Percentiles rank a stretch among this genome's conserved stretches.
phyloP scores from a whole-genome alignment of 2,888 invertebrate species.

The Osmoderma eremita region DNA sequence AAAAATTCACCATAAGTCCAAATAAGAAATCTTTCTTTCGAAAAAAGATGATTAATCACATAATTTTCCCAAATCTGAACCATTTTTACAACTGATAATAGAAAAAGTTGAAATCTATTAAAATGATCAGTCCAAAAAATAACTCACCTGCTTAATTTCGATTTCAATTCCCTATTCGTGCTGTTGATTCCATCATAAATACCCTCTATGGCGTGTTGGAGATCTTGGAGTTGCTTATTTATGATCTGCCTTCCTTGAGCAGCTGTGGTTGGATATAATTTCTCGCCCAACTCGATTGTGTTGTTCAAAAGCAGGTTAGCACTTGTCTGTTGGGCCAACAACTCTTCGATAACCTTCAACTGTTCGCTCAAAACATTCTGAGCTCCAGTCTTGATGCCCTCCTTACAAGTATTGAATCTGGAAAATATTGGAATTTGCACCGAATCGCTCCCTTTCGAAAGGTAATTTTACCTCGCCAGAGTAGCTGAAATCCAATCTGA shows the following conservation, averaged over 20 bases:
- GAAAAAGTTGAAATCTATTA: not conserved
- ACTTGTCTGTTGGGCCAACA: constrained; percentile 79
- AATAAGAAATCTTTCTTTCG: no score
- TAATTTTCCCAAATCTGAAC: no score
- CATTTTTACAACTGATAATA: no score
- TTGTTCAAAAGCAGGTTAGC: constrained; percentile 82
- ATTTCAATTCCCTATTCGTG: constrained; percentile 82
- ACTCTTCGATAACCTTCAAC: constrained; percentile 76
- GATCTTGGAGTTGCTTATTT: constrained; percentile 81
- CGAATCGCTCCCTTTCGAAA: not conserved
- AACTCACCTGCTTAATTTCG: constrained; percentile 74
- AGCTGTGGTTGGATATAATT: constrained; percentile 90
- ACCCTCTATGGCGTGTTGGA: constrained; percentile 83
- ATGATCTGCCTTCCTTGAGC: constrained; percentile 90
- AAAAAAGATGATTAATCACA: no score
- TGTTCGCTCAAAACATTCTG: constrained; percentile 77
- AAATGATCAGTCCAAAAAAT: no score
- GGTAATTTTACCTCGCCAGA: constrained; percentile 70
- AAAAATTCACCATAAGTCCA: no score
- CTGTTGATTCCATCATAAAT: constrained; percentile 83
- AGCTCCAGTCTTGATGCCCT: constrained; percentile 71
- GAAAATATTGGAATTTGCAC: not conserved
- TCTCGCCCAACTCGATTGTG: constrained; percentile 89
- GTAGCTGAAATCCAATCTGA: constrained; percentile 82
- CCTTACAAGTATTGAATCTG: constrained; percentile 75